Conservation (phyloP, 1,140 invertebrate species). For the Macrocentrus cingulum region DNA sequence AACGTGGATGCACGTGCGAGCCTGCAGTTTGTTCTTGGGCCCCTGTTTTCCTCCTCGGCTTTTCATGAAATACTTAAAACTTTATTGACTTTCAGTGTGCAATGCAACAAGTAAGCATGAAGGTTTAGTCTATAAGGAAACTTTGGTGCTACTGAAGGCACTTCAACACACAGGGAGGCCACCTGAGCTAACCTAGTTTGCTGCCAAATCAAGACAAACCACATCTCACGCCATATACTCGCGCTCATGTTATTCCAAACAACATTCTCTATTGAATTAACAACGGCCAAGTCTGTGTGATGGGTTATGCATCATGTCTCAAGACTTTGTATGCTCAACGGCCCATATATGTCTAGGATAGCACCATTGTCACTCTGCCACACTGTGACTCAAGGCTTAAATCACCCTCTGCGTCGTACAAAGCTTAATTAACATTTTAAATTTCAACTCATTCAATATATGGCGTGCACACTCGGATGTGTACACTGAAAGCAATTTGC, state of each 20-base stretch:
- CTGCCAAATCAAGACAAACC: constrained; percentile 9
- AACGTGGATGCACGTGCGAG: not conserved
- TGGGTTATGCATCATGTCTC: not conserved
- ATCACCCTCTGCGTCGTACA: not conserved
- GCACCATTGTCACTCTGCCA: constrained; percentile 2
- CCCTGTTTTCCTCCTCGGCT: not conserved
- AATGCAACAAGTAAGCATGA: constrained; percentile 20
- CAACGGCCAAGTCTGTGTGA: not conserved
- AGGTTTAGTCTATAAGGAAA: not conserved
- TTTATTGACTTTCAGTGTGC: constrained; percentile 19
- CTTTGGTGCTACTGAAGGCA: not conserved
- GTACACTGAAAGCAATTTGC: too few relatives aligned
- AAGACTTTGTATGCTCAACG: not conserved
- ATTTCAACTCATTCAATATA: not conserved
- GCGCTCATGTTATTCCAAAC: constrained; percentile 7
- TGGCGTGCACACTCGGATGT: not conserved
- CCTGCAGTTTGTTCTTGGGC: too few relatives aligned
- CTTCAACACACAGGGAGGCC: not conserved
- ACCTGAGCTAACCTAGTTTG: constrained; percentile 1
- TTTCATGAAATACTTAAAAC: constrained; percentile 17
- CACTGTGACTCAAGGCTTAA: constrained; percentile 3
- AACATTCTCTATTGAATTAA: not conserved
- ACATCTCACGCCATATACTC: constrained; percentile 11
- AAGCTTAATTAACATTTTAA: constrained; percentile 13
- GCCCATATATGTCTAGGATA: constrained; percentile 3